Percentiles rank a stretch among this genome's conserved stretches.
These are phyloP conservation scores for Eumacrocentrus americanus DNA, from an alignment of 2,888 invertebrate species.

Conservation along the genomic window DNA sequence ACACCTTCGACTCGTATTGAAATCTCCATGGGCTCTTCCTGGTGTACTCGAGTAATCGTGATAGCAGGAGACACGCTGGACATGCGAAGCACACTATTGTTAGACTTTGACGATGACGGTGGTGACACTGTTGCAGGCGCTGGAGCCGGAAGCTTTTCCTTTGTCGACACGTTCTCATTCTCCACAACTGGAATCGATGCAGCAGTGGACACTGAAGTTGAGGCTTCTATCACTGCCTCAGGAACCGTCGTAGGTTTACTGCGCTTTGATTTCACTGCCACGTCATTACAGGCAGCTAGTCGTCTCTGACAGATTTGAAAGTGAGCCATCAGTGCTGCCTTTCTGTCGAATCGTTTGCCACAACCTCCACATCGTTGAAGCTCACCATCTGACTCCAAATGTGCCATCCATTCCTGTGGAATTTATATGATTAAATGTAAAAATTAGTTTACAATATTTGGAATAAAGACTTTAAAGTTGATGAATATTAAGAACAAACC, in stretches of 20 bases:
- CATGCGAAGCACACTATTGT: neutral
- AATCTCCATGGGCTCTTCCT: conserved; percentile 27
- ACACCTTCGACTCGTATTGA: conserved; percentile 43
- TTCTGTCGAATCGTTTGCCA: conserved; percentile 74
- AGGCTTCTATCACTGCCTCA: conserved; percentile 1
- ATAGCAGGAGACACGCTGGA: conserved; percentile 15
- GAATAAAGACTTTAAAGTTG: conserved; percentile 14
- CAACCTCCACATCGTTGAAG: conserved; percentile 73
- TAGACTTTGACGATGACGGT: neutral
- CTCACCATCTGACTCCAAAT: conserved; percentile 69
- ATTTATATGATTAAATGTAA: conserved; percentile 1
- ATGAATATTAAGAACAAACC: conserved; percentile 41
- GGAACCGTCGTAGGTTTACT: neutral
- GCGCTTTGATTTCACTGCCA: conserved; percentile 37
- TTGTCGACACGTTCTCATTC: neutral
- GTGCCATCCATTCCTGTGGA: conserved; percentile 68
- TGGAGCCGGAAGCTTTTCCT: neutral
- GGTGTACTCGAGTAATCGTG: conserved; percentile 8
- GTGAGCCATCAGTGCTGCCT: conserved; percentile 75
- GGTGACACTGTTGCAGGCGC: conserved; percentile 24
- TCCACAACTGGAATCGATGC: neutral
- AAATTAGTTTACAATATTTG: conserved; percentile 3
- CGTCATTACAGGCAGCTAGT: conserved; percentile 61
- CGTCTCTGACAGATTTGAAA: conserved; percentile 71
- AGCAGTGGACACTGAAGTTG: neutral